Base-by-base conservation (phyloP, 2,113 vertebrate species). In the Syngnathus scovelli region DNA sequence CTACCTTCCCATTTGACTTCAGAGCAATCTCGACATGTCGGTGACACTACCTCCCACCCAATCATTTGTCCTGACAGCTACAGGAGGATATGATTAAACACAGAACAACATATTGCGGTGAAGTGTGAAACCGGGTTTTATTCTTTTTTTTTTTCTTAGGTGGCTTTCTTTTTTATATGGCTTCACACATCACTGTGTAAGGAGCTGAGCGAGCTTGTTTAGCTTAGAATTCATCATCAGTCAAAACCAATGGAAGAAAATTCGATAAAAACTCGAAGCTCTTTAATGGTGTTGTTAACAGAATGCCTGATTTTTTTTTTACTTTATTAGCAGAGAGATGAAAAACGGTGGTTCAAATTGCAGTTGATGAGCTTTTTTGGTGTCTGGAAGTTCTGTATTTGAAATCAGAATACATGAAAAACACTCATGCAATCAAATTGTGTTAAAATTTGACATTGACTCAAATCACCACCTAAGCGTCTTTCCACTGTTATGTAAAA, bases 41-140 rank as follows among this genome's bases (percentile, higher is more conserved):
- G 36, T 18, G 55, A 36, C 6, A 13, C 27, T 15, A 18, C 23
- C 55, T 7, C 55, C 55, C 27, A 58, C 55, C 55, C 55, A 58
- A 58, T 58, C 55, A 58, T 58, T 58, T 36, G 55, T 58, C 6
- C 3, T 58, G 55, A 58, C 55, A 36, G 27, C 27, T 58, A 58
- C 55, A 12, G 13, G 27, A 58, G 27, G 55, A 58, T 36, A 58
- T 58, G 55, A 58, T 58, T 58, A 58, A 58, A 58, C 27, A 15
- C 55, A 6, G 15, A 15, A 16, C 55, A 18, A 15, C 27, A 58
- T 58, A 18, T 58, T 58, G 55, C 55, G 36, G 13, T 58, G 15
- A 58, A 7, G 55, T 36, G 27, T 58, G 55, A 58, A 58, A 13
- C 55, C 13, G 5, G 4, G 18, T 1, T 33, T 16, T 56, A n/a